These are phyloP conservation scores for Lottia gigantea DNA, from an alignment of 2,888 invertebrate species.

Conservation along the genomic window DNA sequence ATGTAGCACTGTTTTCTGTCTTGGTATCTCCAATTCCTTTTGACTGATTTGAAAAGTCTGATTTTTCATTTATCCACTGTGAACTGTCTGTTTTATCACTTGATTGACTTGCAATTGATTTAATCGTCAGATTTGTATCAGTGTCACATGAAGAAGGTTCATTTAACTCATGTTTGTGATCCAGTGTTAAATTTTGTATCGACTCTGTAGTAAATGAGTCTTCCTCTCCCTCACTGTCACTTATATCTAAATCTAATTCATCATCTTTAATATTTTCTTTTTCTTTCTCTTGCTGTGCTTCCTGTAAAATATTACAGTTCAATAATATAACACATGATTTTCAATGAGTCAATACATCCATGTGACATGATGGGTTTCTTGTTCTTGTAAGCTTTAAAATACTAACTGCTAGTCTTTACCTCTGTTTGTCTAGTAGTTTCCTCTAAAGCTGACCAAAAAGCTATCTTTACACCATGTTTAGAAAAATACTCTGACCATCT, in stretches of 20 bases:
- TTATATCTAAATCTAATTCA: conserved; percentile 26
- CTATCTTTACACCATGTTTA: conserved; percentile 76
- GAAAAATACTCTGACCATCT: conserved; percentile 89
- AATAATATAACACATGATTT: no score
- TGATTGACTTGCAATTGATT: no score
- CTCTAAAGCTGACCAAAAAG: conserved; percentile 89
- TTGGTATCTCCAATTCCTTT: conserved; percentile 19
- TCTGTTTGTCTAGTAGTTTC: conserved; percentile 56
- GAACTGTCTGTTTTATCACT: no score
- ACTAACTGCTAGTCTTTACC: conserved; percentile 14
- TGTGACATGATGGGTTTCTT: no score
- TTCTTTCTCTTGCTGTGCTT: conserved; percentile 1
- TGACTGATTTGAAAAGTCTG: neutral
- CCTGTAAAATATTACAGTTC: neutral
- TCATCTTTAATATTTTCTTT: conserved; percentile 21
- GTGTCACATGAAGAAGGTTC: neutral
- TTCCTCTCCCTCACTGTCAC: conserved; percentile 27
- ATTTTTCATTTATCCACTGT: no score
- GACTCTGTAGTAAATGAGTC: conserved; percentile 5
- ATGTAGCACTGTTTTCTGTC: conserved; percentile 20
- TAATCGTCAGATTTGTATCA: no score
- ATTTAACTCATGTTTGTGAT: neutral
- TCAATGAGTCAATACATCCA: no score
- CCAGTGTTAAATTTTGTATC: neutral
- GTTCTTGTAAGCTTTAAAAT: no score